Percentiles rank a stretch among this genome's conserved stretches.
Evolutionary conservation across 1,140 invertebrate species (phyloP).

Genomic region (Vollenhovia emeryi): DNA sequence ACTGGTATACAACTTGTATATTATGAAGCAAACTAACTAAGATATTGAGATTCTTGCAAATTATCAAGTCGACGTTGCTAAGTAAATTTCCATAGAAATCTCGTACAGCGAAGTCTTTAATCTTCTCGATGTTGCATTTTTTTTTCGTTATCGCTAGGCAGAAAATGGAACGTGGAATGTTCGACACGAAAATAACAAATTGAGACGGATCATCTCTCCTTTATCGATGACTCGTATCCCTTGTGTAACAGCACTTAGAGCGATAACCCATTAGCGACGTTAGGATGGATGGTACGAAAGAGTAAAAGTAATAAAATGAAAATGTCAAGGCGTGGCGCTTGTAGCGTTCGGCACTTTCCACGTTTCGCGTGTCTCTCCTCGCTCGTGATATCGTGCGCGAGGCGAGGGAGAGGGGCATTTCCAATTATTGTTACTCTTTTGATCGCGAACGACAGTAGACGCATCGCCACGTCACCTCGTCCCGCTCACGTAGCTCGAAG

Average conservation of each 20-base stretch:
- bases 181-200: slow-evolving; percentile 32
- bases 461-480: not conserved
- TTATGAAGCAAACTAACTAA: not conserved
- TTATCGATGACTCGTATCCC: slow-evolving; percentile 8
- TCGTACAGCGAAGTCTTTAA: not conserved
- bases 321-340: slow-evolving; percentile 15
- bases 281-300: slow-evolving; percentile 26
- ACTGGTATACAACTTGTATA: not conserved
- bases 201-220: slow-evolving; percentile 29
- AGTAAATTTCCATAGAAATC: not conserved
- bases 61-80: not conserved
- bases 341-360: slow-evolving; percentile 5
- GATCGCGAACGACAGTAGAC: not conserved
- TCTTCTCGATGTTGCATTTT: not conserved
- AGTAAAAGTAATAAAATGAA: slow-evolving; percentile 36
- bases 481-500: slow-evolving; percentile 13
- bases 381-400: not conserved
- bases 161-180: not conserved
- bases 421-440: slow-evolving; percentile 6
- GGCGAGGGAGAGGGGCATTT: not conserved
- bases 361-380: not conserved
- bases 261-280: slow-evolving; percentile 33
- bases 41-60: not conserved
- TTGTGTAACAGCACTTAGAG: slow-evolving; percentile 27
- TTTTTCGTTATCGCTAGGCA: not conserved